Conservation (phyloP, 2,113 vertebrate species). For the Pedionomus torquatus region DNA sequence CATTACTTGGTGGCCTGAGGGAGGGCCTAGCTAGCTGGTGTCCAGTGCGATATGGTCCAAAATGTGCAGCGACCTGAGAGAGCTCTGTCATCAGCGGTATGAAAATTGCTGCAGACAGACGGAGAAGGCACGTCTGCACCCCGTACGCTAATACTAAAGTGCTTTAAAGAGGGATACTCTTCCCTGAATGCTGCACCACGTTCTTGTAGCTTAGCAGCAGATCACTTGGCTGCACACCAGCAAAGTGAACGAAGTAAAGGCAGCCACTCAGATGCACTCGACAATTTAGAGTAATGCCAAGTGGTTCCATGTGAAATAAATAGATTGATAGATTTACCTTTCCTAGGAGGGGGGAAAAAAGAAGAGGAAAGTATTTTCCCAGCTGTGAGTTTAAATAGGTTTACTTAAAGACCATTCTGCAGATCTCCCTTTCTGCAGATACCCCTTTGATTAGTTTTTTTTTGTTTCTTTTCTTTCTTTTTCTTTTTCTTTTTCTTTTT, state of each 20-base stretch:
- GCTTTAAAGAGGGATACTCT: background rate
- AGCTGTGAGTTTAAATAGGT: background rate
- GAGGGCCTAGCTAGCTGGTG: background rate
- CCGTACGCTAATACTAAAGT: background rate
- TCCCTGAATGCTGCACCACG: background rate
- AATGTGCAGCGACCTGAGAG: conserved; percentile 9
- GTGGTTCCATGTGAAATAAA: background rate
- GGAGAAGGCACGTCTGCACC: background rate
- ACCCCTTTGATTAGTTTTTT: fast-evolving
- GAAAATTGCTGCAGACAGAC: background rate
- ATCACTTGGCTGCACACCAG: background rate
- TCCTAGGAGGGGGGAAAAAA: fast-evolving
- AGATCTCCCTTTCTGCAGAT: background rate
- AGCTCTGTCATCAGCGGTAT: background rate
- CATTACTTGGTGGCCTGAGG: background rate
- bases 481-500: no score
- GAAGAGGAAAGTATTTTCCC: background rate
- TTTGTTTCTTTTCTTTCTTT: no score
- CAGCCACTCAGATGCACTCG: background rate
- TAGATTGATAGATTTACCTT: background rate
- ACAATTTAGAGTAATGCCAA: background rate
- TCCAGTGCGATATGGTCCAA: background rate
- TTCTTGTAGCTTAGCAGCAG: background rate
- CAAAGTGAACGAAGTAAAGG: background rate
- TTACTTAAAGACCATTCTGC: background rate